phyloP scores from a whole-genome alignment of 92 coral and sea anemone genomes.

The Porites divaricata region DNA sequence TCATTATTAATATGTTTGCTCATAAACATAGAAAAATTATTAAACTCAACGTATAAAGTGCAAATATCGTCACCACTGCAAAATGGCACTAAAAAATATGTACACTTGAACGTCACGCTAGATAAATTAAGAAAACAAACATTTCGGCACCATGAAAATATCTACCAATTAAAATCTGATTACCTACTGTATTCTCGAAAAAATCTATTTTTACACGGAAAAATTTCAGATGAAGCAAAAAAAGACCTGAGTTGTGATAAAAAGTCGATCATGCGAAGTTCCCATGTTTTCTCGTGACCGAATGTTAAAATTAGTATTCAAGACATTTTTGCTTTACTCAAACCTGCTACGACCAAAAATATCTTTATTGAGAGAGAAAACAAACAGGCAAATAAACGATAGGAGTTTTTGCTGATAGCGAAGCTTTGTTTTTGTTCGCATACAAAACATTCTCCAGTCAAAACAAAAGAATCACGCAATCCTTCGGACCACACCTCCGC shows the following conservation, averaged over 20 bases:
- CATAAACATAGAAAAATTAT: background rate
- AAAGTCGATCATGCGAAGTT: background rate
- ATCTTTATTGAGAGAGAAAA: background rate
- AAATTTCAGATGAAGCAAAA: background rate
- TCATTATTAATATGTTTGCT: background rate
- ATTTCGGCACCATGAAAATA: background rate
- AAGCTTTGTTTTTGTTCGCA: background rate
- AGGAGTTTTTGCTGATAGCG: background rate
- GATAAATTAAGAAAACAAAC: background rate
- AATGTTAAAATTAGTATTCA: background rate
- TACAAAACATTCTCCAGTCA: background rate
- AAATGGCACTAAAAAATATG: background rate
- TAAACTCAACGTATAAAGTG: background rate
- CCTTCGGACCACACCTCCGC: conserved; percentile 1
- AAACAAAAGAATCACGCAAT: conserved; percentile 35
- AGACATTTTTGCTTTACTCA: background rate
- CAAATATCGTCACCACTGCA: background rate
- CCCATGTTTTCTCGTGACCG: background rate
- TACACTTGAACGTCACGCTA: background rate
- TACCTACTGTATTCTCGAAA: background rate
- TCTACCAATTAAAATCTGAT: background rate
- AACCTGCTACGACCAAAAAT: background rate
- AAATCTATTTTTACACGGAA: background rate
- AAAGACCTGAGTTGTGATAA: background rate
- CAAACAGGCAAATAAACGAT: background rate